Evolutionary conservation across 2,888 invertebrate species (phyloP), one percentile per base, ranked within the genome.

Genomic region (Eledone cirrhosa): DNA sequence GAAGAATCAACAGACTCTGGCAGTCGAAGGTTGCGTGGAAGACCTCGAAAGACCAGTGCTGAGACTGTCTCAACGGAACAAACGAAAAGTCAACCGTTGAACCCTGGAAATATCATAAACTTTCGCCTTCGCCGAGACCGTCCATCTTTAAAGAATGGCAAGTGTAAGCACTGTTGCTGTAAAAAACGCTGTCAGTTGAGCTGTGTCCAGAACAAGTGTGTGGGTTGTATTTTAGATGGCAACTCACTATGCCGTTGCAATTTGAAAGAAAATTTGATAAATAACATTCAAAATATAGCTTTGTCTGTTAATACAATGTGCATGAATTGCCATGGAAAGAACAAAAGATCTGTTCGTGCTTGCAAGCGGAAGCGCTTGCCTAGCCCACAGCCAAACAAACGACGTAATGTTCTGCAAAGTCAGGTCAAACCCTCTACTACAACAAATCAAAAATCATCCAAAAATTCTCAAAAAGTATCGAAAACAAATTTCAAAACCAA

Each of bases 271-370:
- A 72, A 19, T 22, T 41, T 41, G 8, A 31, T 72, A 4, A 41
- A n/a, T 1, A 33, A 29, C 31, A 72, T 72, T 31, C 72, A 72
- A 41, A 72, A 19, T n/a, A 41, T 72, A 72, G 72, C 72, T 41
- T 72, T 72, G 72, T 72, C 72, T 13, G 41, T n/a, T 41, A 72
- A 41, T 41, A 72, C 72, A 72, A 72, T 72, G 72, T 72, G 72
- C 72, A 41, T 72, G 24, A 72, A 41, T 19, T 72, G 72, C 31
- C 72, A 72, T 24, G 41, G 72, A 31, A 72, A 72, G 31, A 72
- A 72, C 33, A 72, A 72, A 72, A 31, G 72, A 8, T 31, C 72
- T 19, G 41, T 31, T 24, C 31, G 72, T 3, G 41, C n/a, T 22
- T 41, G 13, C n/a, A 72, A 72, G 16, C 72, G 72, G 22, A 72